Evolutionary conservation across 2,888 invertebrate genomes (phyloP).

Genomic region (Ophion costatus): DNA sequence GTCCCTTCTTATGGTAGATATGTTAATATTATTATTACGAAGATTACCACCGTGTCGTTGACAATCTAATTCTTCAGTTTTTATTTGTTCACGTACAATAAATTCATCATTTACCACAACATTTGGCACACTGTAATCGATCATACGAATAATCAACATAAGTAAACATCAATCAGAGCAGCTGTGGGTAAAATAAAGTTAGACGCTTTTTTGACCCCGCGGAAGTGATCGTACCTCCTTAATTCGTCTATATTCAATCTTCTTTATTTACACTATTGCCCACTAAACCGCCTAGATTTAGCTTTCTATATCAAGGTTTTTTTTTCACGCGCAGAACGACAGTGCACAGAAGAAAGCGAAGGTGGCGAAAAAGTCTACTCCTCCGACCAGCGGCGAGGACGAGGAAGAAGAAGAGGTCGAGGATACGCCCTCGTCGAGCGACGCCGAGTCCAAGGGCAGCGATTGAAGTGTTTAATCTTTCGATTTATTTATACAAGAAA

Average conservation of each 20-base stretch:
- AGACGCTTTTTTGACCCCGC: too few relatives aligned
- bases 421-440: slow-evolving; percentile 82
- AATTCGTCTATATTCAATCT: slow-evolving; percentile 14
- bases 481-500: slow-evolving; percentile 46
- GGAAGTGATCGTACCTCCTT: too few relatives aligned
- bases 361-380: slow-evolving; percentile 84
- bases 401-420: slow-evolving; percentile 87
- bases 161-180: too few relatives aligned
- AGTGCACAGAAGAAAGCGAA: slow-evolving; percentile 79
- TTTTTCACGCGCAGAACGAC: slow-evolving; percentile 75
- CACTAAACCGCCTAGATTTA: not conserved
- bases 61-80: too few relatives aligned
- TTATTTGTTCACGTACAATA: too few relatives aligned
- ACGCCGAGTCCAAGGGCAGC: slow-evolving; percentile 79
- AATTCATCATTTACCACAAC: too few relatives aligned
- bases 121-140: too few relatives aligned
- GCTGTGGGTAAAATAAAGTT: too few relatives aligned
- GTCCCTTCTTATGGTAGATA: too few relatives aligned
- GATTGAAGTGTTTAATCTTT: slow-evolving; percentile 68
- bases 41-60: too few relatives aligned
- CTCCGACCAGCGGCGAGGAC: slow-evolving; percentile 86
- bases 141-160: too few relatives aligned
- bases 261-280: not conserved
- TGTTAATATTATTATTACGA: too few relatives aligned
- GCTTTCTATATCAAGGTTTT: not conserved